Evolutionary conservation across 2,888 invertebrate species (phyloP).

Genomic region (Dynastes hyllus): DNA sequence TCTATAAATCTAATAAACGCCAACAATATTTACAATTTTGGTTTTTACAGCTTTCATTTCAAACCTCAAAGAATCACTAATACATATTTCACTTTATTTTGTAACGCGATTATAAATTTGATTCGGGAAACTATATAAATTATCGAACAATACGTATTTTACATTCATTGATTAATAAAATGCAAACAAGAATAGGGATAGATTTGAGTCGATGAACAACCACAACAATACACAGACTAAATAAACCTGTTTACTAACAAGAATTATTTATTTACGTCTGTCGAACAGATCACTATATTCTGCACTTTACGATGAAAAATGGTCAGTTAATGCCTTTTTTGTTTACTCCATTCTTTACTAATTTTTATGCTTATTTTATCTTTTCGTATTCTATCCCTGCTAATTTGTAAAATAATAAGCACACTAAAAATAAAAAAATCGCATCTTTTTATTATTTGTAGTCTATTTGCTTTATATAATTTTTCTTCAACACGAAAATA

Average conservation of each 20-base stretch:
- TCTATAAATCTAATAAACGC: too few relatives aligned
- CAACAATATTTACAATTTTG: too few relatives aligned
- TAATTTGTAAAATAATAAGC: conserved; percentile 64
- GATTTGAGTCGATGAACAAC: conserved; percentile 33
- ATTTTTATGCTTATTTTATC: conserved; percentile 13
- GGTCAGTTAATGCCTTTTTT: conserved; percentile 25
- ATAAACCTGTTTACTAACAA: conserved; percentile 12
- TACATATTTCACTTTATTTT: neutral
- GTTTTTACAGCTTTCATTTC: too few relatives aligned
- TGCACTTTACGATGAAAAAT: conserved; percentile 1
- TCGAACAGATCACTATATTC: conserved; percentile 10
- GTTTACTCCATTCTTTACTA: conserved; percentile 10
- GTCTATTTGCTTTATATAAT: conserved; percentile 60
- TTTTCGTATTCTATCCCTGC: conserved; percentile 61
- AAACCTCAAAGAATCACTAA: neutral
- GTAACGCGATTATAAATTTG: neutral
- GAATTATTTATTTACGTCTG: conserved; percentile 34
- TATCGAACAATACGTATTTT: conserved; percentile 37
- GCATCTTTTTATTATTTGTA: conserved; percentile 51
- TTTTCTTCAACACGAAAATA: neutral
- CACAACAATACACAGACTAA: conserved; percentile 17
- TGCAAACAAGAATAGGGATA: conserved; percentile 47
- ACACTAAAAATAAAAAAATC: conserved; percentile 58
- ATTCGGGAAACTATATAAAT: neutral
- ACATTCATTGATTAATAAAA: conserved; percentile 51